Base-by-base conservation (phyloP, 2,888 invertebrate genomes). In the Cotesia congregata region DNA sequence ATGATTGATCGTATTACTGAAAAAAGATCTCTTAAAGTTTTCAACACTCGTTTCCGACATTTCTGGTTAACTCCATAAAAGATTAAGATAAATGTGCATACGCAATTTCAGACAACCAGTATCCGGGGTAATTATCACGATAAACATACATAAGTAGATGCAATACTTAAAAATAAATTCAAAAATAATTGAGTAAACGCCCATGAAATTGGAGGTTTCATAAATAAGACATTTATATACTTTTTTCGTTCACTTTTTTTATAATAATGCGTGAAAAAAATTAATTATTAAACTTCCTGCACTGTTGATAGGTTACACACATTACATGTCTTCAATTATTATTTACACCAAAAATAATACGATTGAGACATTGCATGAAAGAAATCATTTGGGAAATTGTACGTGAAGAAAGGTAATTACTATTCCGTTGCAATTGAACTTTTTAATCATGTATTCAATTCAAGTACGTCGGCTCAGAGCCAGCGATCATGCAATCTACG, bases 61-160 rank as follows among this genome's bases (percentile, higher is more conserved):
- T 12, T 65, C 38, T 30, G 30, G 30, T 30, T 62, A 6, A 65
- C 30, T 6, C 30, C 65, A 30, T 3, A 65, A 7, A 9, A 65
- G 65, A 65, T 30, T 65, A 65, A 65, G 65, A 65, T 65, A 65
- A 65, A 65, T 65, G 65, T 38, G 12, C 38, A 38, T 65, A 65
- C 65, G 65, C 65, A 65, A 65, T 38, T 65, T 20, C 65, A 65
- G 30, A 62, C 62, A 62, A 65, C 3, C 65, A 38, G 30, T 38
- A 65, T 65, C 65, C 65, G 65, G 65, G 38, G 65, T 65, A 65
- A 65, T 65, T 65, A 65, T 15, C 38, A 38, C 38, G 65, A 65
- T 65, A 65, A 65, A 65, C 65, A 38, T 20, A 38, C 30, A 12
- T 20, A 65, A 30, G 38, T 50, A 50, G 2, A 50, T 50, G 50